Base-by-base conservation (phyloP, 2,888 invertebrate genomes). In the Drosophila melanosoma region DNA sequence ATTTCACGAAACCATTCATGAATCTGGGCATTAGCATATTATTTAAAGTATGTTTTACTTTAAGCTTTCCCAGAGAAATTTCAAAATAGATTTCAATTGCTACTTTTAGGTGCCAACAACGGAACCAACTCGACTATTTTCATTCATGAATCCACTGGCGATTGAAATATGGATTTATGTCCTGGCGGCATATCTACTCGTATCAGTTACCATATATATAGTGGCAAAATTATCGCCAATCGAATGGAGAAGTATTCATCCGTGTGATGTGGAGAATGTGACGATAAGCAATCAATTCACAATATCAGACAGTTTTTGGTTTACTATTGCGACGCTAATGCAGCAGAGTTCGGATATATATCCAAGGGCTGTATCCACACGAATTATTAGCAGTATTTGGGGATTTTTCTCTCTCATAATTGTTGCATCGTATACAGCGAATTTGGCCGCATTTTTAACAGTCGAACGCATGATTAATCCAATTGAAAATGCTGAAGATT, bases 351-450 rank as follows among this genome's bases (percentile, higher is more conserved):
- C 96, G 51, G 96, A 96, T 89, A 93, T 96, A 63, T 96, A 96
- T 92, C 97, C 97, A 6, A 97, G 95, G 32, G 92, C 93, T 3
- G 70, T 89, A 1, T 93, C 93, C 0, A 98, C 98, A 0, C 94
- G 98, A 62, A 96, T 98, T 68, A 97, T 98, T 1, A 97, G 97
- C 54, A 97, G 96, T 8, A 95, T 96, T 83, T 98, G 98, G 98
- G 98, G 98, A 97, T 98, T 98, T 92, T 98, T 98, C 93, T 97
- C 97, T 0, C 94, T 98, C 35, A 97, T 98, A 84, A 97, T 98
- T 82, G 97, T 98, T 80, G 97, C 97, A 0, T 98, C 98, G 3
- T 98, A 98, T 93, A 98, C 98, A 1, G 98, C 98, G 15, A 98
- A 98, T 93, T 94, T 98, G 84, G 98, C 98, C 0, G 98, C 98